Evolutionary conservation across 1,140 invertebrate species (phyloP).

Genomic region (Thaumetopoea pityocampa): DNA sequence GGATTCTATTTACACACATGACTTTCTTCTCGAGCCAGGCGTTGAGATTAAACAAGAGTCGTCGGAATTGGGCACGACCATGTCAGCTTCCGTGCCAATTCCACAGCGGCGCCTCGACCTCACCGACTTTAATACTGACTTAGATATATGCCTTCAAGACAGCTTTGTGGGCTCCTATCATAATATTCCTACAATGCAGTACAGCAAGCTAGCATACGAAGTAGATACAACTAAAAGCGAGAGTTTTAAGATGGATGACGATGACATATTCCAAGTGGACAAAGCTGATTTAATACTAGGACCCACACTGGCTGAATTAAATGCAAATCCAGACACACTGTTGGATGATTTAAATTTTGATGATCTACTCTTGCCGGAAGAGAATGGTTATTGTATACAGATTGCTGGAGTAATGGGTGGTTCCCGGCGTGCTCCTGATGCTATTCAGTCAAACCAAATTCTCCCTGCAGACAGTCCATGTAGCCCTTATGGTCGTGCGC

Average conservation of each 20-base stretch:
- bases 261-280: constrained; percentile 93
- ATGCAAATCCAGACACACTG: constrained; percentile 89
- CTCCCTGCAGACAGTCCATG: constrained; percentile 64
- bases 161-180: constrained; percentile 59
- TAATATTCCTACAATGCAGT: constrained; percentile 65
- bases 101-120: constrained; percentile 71
- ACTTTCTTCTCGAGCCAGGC: constrained; percentile 75
- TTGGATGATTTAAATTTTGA: constrained; percentile 91
- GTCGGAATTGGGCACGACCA: constrained; percentile 50
- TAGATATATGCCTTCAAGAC: constrained; percentile 73
- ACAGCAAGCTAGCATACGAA: constrained; percentile 61
- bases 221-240: constrained; percentile 77
- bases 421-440: constrained; percentile 47
- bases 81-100: constrained; percentile 78
- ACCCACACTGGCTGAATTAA: constrained; percentile 91
- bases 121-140: constrained; percentile 73
- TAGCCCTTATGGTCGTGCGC: constrained; percentile 60
- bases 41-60: constrained; percentile 76
- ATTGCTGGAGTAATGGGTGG: constrained; percentile 72
- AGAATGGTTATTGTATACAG: constrained; percentile 73
- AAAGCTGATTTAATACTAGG: constrained; percentile 89
- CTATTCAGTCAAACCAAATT: constrained; percentile 65
- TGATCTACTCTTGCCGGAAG: constrained; percentile 86
- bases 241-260: constrained; percentile 87
- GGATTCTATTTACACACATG: constrained; percentile 77